These are phyloP conservation scores for Proterorhinus semilunaris DNA, from an alignment of 2,113 vertebrate species.

Conservation along the genomic window DNA sequence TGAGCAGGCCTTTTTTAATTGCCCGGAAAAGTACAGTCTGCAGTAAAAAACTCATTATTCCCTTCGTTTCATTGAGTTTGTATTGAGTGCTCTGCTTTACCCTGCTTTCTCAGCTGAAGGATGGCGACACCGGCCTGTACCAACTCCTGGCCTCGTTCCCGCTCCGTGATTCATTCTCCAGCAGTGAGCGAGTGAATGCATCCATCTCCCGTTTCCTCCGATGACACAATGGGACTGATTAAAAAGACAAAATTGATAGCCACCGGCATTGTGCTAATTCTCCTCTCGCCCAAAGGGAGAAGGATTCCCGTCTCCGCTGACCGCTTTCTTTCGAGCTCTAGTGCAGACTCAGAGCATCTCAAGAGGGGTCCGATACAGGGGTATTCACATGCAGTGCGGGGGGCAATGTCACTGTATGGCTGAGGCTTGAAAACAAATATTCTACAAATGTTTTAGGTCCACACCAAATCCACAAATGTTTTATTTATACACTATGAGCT, in stretches of 20 bases:
- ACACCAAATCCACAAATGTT: too few species aligned
- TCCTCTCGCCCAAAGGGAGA: conserved; percentile 29
- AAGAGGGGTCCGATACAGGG: not conserved
- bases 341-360: conserved; percentile 13
- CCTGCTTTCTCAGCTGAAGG: conserved; percentile 10
- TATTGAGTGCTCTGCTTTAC: conserved; percentile 9
- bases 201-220: conserved; percentile 24
- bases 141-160: conserved; percentile 1
- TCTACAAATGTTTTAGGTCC: too few species aligned
- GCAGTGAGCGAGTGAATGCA: not conserved
- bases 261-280: conserved; percentile 40
- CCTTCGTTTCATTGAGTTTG: not conserved
- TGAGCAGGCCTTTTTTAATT: not conserved
- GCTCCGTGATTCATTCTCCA: conserved; percentile 35
- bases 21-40: not conserved
- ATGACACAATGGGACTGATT: conserved; percentile 61
- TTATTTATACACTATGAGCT: too few species aligned
- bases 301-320: conserved; percentile 26
- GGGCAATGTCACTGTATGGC: too few species aligned
- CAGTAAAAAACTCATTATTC: not conserved
- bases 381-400: not conserved
- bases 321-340: conserved; percentile 33
- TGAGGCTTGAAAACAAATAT: too few species aligned
- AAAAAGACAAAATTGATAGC: conserved; percentile 57
- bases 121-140: not conserved